A percentile compares a stretch with the other conserved stretches of the same genome.
Conservation (phyloP, 1,140 invertebrate species). For the Leptinotarsa undecemlineata region DNA sequence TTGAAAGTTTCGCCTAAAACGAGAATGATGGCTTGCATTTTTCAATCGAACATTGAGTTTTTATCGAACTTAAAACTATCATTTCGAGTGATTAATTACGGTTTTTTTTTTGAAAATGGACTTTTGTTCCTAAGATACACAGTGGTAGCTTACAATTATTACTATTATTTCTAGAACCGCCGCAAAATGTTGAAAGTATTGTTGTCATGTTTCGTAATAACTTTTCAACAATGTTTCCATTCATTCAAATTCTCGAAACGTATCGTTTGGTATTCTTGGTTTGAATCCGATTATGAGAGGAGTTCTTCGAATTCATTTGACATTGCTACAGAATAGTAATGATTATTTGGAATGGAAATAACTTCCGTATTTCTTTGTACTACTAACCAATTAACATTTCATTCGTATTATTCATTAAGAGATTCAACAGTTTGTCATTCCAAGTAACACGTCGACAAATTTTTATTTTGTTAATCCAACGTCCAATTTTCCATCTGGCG, state of each 20-base stretch:
- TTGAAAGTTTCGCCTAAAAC: too few species aligned
- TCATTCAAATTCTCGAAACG: neutral
- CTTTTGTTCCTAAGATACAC: too few species aligned
- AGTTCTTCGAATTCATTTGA: conserved; percentile 6
- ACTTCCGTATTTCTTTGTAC: conserved; percentile 3
- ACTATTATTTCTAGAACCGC: too few species aligned
- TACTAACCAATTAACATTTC: neutral
- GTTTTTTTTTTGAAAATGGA: too few species aligned
- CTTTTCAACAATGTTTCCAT: neutral
- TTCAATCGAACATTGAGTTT: too few species aligned
- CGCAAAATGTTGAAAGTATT: too few species aligned
- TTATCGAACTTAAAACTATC: too few species aligned
- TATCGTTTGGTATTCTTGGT: neutral
- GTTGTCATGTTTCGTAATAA: neutral
- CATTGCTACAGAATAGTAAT: conserved; percentile 5
- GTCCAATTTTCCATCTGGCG: too few species aligned
- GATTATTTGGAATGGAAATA: neutral
- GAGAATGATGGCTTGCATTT: too few species aligned
- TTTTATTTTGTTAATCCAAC: too few species aligned
- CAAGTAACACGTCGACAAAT: neutral
- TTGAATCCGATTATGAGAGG: neutral
- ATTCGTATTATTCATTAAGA: neutral
- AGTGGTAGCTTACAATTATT: too few species aligned
- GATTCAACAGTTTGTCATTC: neutral
- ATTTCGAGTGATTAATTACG: too few species aligned